phyloP scores from a whole-genome alignment of 2,113 vertebrate species.

The Athene cunicularia region DNA sequence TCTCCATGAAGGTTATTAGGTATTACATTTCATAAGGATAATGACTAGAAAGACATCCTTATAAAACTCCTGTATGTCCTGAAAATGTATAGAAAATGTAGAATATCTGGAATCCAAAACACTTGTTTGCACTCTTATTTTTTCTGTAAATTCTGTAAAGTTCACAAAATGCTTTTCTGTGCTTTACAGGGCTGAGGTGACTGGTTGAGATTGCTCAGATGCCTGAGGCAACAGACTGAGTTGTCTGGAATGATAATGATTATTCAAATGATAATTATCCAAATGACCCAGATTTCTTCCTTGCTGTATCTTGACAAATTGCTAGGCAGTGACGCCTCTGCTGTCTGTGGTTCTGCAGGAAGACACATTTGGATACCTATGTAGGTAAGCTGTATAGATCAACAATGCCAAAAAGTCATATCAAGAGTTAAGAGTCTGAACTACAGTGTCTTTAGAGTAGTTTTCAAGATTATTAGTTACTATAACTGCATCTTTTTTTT shows the following conservation, averaged over 20 bases:
- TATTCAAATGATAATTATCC: slow-evolving; percentile 50
- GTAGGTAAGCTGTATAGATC: not conserved
- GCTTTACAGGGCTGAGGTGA: not conserved
- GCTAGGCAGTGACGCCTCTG: not conserved
- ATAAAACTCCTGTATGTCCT: not conserved
- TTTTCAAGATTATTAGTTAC: not conserved
- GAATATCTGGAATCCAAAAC: not conserved
- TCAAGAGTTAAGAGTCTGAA: not conserved
- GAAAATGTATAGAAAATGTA: not conserved
- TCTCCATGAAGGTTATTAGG: not conserved
- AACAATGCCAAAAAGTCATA: not conserved
- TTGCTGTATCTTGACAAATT: slow-evolving; percentile 24
- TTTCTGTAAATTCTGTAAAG: not conserved
- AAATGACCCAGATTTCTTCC: slow-evolving; percentile 49
- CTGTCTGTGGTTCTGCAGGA: not conserved
- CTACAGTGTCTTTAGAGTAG: not conserved
- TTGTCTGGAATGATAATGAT: slow-evolving; percentile 54
- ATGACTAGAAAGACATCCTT: not conserved
- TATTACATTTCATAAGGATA: not conserved
- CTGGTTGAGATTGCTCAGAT: not conserved
- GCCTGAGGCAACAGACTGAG: slow-evolving; percentile 42
- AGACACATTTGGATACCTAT: not conserved
- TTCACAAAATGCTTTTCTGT: not conserved
- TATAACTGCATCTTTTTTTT: not conserved
- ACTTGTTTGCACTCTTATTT: not conserved